phyloP scores from a whole-genome alignment of 2,888 invertebrate genomes.

The Clostera curtula region DNA sequence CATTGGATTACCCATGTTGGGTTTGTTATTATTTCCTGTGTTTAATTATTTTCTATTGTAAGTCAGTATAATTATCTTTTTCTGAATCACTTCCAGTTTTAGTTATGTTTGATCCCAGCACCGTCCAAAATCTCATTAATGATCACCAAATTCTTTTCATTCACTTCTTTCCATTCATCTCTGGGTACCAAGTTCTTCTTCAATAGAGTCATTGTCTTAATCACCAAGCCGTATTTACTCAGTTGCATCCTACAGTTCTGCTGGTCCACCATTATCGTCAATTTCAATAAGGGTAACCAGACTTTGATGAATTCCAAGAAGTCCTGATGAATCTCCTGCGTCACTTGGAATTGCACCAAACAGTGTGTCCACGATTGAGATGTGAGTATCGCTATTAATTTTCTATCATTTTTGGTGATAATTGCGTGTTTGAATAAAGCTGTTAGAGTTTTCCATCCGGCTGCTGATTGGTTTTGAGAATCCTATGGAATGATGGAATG shows the following conservation, averaged over 20 bases:
- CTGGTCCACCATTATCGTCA: constrained; percentile 41
- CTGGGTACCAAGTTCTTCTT: constrained; percentile 35
- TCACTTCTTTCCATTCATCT: constrained; percentile 33
- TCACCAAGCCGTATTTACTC: constrained; percentile 43
- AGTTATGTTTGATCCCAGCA: constrained; percentile 19
- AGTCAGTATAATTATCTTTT: too few species aligned
- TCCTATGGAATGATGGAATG: too few species aligned
- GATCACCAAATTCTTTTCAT: constrained; percentile 31
- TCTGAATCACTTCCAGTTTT: too few species aligned
- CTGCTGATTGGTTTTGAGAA: constrained; percentile 43
- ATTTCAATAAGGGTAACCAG: constrained; percentile 51
- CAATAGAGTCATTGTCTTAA: constrained; percentile 42
- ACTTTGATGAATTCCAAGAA: constrained; percentile 49
- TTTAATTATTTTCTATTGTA: too few species aligned
- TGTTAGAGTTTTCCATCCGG: constrained; percentile 57
- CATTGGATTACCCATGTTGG: too few species aligned
- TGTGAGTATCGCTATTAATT: constrained; percentile 45
- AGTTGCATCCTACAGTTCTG: constrained; percentile 33
- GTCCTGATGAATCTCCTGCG: constrained; percentile 44
- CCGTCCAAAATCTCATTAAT: constrained; percentile 44
- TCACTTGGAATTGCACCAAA: constrained; percentile 56
- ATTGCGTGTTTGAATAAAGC: constrained; percentile 59
- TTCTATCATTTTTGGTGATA: constrained; percentile 44
- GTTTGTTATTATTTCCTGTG: too few species aligned
- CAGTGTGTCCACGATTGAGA: constrained; percentile 62